Conservation (phyloP, 2,888 invertebrate species). For the Acanthopleura granulata region DNA sequence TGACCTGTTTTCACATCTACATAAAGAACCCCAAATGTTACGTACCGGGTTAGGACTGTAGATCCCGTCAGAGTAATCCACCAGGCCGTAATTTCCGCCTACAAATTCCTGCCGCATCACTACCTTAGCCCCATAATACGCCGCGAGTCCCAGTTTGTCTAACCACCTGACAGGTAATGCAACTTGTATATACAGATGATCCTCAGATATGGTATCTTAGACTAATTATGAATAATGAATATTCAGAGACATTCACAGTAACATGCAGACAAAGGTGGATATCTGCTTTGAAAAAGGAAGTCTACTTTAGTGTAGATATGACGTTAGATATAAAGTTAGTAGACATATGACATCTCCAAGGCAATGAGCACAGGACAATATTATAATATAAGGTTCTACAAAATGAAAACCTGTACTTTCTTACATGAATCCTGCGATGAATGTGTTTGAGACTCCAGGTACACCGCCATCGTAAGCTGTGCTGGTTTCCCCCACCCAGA, state of each 20-base stretch:
- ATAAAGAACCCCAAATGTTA: background rate
- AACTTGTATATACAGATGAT: background rate
- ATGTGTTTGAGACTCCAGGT: constrained; percentile 77
- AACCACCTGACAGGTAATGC: constrained; percentile 39
- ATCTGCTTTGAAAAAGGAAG: too few species aligned
- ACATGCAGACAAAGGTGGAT: too few species aligned
- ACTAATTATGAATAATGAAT: too few species aligned
- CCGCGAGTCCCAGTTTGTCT: constrained; percentile 47
- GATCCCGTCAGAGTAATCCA: constrained; percentile 26
- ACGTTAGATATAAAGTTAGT: too few species aligned
- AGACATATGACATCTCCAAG: too few species aligned
- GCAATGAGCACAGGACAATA: too few species aligned
- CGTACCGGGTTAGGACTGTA: constrained; percentile 18
- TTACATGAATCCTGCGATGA: constrained; percentile 77
- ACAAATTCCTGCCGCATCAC: constrained; percentile 46
- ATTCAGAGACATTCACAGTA: too few species aligned
- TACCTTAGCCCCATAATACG: constrained; percentile 37
- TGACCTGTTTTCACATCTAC: too few species aligned
- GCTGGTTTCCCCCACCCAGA: constrained; percentile 78
- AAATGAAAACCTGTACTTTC: too few species aligned
- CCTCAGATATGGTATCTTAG: background rate
- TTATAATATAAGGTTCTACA: too few species aligned
- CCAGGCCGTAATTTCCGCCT: constrained; percentile 43
- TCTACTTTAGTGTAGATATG: too few species aligned
- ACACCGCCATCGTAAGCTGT: constrained; percentile 84